A percentile compares a stretch with the other conserved stretches of the same genome.
Evolutionary conservation across 2,797 vertebrate species (phyloP).

Genomic region (Acestrorhynchus altus): DNA sequence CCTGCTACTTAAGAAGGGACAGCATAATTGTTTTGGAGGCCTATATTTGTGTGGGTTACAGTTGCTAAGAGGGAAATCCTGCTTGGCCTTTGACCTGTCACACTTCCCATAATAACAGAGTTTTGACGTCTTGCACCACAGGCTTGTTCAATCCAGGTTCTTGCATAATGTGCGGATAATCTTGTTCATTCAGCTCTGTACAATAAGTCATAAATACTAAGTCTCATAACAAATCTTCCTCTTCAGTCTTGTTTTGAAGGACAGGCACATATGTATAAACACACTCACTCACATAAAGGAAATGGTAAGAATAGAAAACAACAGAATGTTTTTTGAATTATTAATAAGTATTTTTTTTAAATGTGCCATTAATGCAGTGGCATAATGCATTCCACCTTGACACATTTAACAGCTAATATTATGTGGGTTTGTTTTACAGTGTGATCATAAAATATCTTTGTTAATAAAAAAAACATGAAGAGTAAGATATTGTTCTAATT

Average conservation of each 20-base stretch:
- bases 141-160: background rate
- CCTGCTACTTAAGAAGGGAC: conserved; percentile 46
- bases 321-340: background rate
- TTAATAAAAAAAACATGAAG: too few species aligned
- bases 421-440: too few species aligned
- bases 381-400: too few species aligned
- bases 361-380: too few species aligned
- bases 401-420: too few species aligned
- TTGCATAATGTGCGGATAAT: conserved; percentile 22
- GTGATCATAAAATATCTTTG: too few species aligned
- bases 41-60: conserved; percentile 69
- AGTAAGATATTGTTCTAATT: too few species aligned
- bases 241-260: conserved; percentile 8
- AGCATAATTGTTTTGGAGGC: conserved; percentile 74
- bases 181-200: conserved; percentile 11
- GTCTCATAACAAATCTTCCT: conserved; percentile 17
- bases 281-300: background rate
- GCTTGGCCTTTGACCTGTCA: conserved; percentile 62
- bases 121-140: conserved; percentile 22
- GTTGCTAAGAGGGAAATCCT: conserved; percentile 75
- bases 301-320: conserved; percentile 59
- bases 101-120: conserved; percentile 38
- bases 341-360: background rate
- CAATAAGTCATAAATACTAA: conserved; percentile 13
- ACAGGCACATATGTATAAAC: background rate